Evolutionary conservation across 2,888 invertebrate genomes (phyloP), one percentile per base, ranked within the genome.

Genomic region (Entomobrya multifasciata): DNA sequence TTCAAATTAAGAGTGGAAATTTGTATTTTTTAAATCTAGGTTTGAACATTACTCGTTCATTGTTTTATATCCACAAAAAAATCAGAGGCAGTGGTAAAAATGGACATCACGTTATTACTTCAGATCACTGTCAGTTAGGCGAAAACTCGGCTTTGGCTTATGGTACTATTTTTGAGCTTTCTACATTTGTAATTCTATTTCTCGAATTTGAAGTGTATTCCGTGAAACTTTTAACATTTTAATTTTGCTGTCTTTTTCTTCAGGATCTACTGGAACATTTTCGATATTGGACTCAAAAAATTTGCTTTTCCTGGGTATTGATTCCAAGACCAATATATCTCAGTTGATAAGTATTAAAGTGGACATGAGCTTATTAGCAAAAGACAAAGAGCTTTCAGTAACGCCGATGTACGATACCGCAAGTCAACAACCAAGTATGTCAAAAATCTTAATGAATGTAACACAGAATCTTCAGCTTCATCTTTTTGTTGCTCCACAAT

Each of bases 281-380:
- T 89, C 82, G 10, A 13, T 90, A 6, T 25, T 90, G 60, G 90
- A 89, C 72, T 13, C 13, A n/a, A 70, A 86, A 10, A 90, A 89
- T 44, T 55, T 83, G 5, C 80, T 90, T 25, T 88, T 88, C 36
- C 47, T 90, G 15, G 90, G 90, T 10, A 81, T 90, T 36, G 90
- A 90, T 57, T 55, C 80, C 6, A 90, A 90, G 30, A 55, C 30
- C 13, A 67, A 84, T 8, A 15, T 86, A 5, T 87, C 90, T 11
- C 87, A 78, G 44, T 49, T 90, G 10, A 60, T 90, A 10, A 89
- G 85, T 0, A 20, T 86, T 6, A 76, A 85, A 55, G 62, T 87
- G 11, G 90, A 90, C 49, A 85, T 90, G 86, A 89, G 82, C 20
- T 83, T 88, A 8, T 17, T 90, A n/a, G 30, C 78, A 1, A 25